Base-by-base conservation (phyloP, 2,888 invertebrate species). In the Ochlodes sylvanus region DNA sequence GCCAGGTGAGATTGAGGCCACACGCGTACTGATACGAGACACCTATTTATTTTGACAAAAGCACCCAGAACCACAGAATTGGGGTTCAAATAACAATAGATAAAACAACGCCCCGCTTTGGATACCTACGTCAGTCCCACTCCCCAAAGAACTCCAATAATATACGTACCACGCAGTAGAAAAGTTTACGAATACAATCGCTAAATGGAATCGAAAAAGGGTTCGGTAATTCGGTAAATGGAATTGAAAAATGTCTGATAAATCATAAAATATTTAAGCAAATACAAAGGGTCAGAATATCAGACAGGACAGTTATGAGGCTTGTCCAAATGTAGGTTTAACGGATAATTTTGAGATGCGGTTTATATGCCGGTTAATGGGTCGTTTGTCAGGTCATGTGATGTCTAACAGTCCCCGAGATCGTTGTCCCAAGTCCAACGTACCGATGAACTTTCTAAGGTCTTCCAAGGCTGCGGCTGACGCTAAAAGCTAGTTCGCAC, bases 111-210 rank as follows among this genome's bases (percentile, higher is more conserved):
- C 47, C 17, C 47, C 7, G 15, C 17, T 9, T 7, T 47, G 9
- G 42, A 47, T 17, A 17, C 47, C 7, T 27, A 17, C 47, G 17
- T 9, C 9, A 17, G 47, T 47, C 47, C 47, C 47, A 6, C 7
- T 15, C 9, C 7, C 47, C 17, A 47, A 9, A 47, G 14, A 47
- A 9, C 17, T 15, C 15, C 7, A 17, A 47, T 17, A 47, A 47
- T 15, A 0, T 15, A 17, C n/a, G 17, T 17, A 47, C 17, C 7
- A 17, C 15, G 7, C 17, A 47, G n/a, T 47, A 47, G 47, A 47
- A 47, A 47, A 17, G 47, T 17, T 47, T 47, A 47, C 17, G 47
- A 47, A 47, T 47, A 47, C 47, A 17, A 47, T 47, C 47, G 17
- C 47, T 7, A 47, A 47, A 47, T 47, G 47, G 47, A 15, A 17